phyloP scores from a whole-genome alignment of 2,888 invertebrate species.

The Nymphalis urticae region DNA sequence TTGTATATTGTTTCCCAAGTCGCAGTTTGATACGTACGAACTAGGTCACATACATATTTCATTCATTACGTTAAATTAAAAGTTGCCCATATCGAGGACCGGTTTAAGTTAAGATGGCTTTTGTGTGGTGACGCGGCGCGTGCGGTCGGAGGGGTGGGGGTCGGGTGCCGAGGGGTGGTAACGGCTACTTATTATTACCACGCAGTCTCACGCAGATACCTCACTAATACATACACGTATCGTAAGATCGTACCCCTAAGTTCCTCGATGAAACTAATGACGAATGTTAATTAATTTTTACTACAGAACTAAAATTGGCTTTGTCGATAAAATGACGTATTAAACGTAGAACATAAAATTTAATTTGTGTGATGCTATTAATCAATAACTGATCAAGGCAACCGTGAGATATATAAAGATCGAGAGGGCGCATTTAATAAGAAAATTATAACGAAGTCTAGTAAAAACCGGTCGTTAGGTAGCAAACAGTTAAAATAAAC shows the following conservation, averaged over 20 bases:
- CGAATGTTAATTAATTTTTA: conserved; percentile 16
- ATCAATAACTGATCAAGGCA: neutral
- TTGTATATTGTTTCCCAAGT: conserved; percentile 5
- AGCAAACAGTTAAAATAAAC: conserved; percentile 33
- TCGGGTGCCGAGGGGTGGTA: conserved; percentile 53
- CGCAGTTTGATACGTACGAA: conserved; percentile 17
- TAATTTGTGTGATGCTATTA: neutral
- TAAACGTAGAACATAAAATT: neutral
- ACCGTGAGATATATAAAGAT: neutral
- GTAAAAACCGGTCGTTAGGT: conserved; percentile 29
- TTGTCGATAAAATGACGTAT: neutral
- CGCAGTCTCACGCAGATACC: conserved; percentile 53
- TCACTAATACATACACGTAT: conserved; percentile 49
- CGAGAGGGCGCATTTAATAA: conserved; percentile 6
- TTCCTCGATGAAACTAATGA: conserved; percentile 21
- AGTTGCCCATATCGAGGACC: conserved; percentile 47
- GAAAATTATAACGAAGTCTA: conserved; percentile 15
- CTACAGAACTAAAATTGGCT: neutral
- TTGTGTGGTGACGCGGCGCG: conserved; percentile 54
- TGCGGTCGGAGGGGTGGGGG: conserved; percentile 50
- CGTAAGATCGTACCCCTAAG: conserved; percentile 14
- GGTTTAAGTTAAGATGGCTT: conserved; percentile 49
- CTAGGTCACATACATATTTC: conserved; percentile 46
- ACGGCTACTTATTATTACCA: conserved; percentile 70
- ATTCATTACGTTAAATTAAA: conserved; percentile 45